Conservation (phyloP, 2,888 invertebrate genomes). For the Schizaphis graminum region DNA sequence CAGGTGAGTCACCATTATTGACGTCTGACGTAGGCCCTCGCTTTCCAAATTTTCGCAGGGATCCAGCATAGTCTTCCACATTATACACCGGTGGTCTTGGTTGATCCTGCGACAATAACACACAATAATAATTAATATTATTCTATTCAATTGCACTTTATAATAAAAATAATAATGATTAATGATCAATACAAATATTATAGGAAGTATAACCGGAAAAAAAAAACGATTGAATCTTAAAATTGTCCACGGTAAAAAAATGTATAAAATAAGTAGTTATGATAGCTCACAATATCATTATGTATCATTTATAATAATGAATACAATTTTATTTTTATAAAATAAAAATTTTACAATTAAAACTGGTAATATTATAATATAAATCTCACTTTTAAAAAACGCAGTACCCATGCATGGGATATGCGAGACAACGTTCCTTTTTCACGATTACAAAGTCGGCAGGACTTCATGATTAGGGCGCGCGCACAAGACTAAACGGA, state of each 20-base stretch:
- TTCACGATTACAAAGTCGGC: constrained; percentile 39
- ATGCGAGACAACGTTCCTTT: constrained; percentile 31
- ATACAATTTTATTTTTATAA: background rate
- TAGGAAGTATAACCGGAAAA: background rate
- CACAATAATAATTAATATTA: background rate
- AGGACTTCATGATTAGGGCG: constrained; percentile 41
- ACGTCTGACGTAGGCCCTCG: constrained; percentile 55
- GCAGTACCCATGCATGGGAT: constrained; percentile 55
- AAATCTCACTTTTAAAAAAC: constrained; percentile 54
- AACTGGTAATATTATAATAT: background rate
- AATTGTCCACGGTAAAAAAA: background rate
- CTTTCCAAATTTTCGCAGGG: constrained; percentile 80
- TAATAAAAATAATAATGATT: background rate
- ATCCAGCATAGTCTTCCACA: constrained; percentile 88
- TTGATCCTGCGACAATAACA: constrained; percentile 54
- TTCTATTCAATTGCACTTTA: background rate
- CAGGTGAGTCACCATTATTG: constrained; percentile 33
- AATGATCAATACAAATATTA: background rate
- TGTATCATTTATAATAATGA: background rate
- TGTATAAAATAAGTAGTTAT: background rate
- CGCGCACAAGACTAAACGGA: constrained; percentile 44
- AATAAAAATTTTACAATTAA: background rate
- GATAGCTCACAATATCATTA: background rate
- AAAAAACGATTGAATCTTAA: background rate
- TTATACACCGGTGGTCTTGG: constrained; percentile 90